Conservation (phyloP, 1,140 invertebrate species). For the Acyrthosiphon pisum region DNA sequence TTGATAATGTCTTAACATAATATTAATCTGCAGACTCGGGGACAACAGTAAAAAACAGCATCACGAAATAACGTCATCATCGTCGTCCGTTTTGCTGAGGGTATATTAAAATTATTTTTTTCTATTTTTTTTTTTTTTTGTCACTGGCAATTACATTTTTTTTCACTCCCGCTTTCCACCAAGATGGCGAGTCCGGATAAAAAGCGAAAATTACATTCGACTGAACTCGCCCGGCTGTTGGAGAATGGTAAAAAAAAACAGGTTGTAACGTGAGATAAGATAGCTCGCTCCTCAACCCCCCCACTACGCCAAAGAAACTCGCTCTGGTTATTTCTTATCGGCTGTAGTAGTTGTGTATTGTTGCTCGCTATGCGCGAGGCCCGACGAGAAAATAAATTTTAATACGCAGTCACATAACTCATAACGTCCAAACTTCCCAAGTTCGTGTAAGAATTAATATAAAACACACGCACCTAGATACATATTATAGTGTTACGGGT, state of each 20-base stretch:
- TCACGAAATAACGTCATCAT: neutral
- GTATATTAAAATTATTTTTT: constrained; percentile 5
- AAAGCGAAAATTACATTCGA: neutral
- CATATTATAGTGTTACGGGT: neutral
- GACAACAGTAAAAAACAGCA: neutral
- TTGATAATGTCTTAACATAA: neutral
- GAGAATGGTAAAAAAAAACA: neutral
- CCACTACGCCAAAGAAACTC: neutral
- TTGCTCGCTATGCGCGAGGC: neutral
- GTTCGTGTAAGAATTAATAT: neutral
- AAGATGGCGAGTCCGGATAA: neutral
- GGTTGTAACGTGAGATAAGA: constrained; percentile 28
- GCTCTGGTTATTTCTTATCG: neutral
- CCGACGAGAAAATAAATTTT: neutral
- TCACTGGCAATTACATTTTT: neutral
- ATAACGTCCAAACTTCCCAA: neutral
- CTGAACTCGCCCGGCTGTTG: neutral
- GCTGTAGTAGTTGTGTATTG: neutral
- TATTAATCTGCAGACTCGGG: neutral
- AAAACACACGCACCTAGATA: neutral
- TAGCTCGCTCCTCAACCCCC: neutral
- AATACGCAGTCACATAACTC: neutral
- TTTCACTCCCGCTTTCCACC: neutral
- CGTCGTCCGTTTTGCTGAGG: neutral
- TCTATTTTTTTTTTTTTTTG: neutral